Evolutionary conservation across 2,888 invertebrate species (phyloP).

Genomic region (Rhagophthalmus giganteus): DNA sequence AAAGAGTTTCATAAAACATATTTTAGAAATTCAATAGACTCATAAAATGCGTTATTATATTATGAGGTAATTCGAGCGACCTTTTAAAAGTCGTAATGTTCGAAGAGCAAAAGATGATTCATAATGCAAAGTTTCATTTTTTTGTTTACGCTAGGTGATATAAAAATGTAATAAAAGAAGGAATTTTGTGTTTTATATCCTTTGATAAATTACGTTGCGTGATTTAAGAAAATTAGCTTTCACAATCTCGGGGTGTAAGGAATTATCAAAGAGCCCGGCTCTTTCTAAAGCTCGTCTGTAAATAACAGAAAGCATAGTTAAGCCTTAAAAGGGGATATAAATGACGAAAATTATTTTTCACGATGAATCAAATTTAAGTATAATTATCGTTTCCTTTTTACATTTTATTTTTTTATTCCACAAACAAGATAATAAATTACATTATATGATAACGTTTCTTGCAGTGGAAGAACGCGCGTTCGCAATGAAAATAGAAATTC

Average conservation of each 20-base stretch:
- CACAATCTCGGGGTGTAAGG: slow-evolving; percentile 5
- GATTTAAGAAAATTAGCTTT: slow-evolving; percentile 4
- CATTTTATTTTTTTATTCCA: neutral
- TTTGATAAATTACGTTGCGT: slow-evolving; percentile 2
- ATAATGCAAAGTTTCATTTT: neutral
- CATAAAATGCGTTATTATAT: too few relatives aligned
- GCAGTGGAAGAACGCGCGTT: too few relatives aligned
- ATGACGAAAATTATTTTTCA: neutral
- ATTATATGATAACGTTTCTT: neutral
- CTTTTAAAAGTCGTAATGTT: neutral
- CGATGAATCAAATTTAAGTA: neutral
- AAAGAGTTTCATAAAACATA: too few relatives aligned
- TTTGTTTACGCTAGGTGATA: neutral
- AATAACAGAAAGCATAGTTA: slow-evolving; percentile 1
- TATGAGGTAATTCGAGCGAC: too few relatives aligned
- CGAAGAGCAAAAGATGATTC: neutral
- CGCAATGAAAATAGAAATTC: too few relatives aligned
- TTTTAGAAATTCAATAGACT: too few relatives aligned
- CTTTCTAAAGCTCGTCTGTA: slow-evolving; percentile 2
- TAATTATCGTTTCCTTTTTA: neutral
- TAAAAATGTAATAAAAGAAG: neutral
- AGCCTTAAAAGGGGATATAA: slow-evolving; percentile 3
- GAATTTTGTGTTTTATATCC: neutral
- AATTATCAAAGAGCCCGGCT: slow-evolving; percentile 5
- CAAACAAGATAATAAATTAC: neutral